phyloP scores from a whole-genome alignment of 2,888 invertebrate species.

The Molanna angustata region DNA sequence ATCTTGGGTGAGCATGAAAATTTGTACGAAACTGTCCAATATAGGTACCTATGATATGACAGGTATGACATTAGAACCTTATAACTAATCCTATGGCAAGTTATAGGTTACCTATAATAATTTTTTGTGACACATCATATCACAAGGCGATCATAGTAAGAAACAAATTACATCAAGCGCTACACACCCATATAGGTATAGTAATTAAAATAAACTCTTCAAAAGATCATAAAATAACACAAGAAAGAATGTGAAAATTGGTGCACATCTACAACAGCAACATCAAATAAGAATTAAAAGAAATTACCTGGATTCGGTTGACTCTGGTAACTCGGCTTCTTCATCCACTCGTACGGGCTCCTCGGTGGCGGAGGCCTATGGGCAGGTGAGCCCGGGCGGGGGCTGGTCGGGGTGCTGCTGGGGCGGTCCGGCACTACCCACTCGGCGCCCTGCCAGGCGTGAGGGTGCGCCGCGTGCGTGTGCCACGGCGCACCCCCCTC shows the following conservation, averaged over 20 bases:
- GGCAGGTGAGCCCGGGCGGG: conserved; percentile 54
- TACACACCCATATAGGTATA: no score
- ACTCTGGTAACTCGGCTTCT: conserved; percentile 80
- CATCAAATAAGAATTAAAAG: neutral
- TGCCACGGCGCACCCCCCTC: conserved; percentile 41
- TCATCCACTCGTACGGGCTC: conserved; percentile 91
- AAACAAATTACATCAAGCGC: no score
- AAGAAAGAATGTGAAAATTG: conserved; percentile 18
- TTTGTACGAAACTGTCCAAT: no score
- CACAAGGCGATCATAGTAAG: no score
- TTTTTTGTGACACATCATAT: no score
- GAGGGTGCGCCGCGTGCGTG: conserved; percentile 37
- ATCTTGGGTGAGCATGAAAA: no score
- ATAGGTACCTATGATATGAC: no score
- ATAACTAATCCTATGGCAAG: no score
- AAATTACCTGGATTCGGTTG: conserved; percentile 80
- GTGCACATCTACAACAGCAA: neutral
- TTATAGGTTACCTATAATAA: no score
- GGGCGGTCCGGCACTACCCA: conserved; percentile 42
- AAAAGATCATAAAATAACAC: neutral
- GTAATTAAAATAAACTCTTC: no score
- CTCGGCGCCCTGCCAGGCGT: conserved; percentile 40
- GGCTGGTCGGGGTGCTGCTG: conserved; percentile 56
- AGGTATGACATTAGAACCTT: no score
- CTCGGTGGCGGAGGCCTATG: conserved; percentile 63